Evolutionary conservation across 2,113 vertebrate species (phyloP).

Genomic region (Ptyas mucosa): DNA sequence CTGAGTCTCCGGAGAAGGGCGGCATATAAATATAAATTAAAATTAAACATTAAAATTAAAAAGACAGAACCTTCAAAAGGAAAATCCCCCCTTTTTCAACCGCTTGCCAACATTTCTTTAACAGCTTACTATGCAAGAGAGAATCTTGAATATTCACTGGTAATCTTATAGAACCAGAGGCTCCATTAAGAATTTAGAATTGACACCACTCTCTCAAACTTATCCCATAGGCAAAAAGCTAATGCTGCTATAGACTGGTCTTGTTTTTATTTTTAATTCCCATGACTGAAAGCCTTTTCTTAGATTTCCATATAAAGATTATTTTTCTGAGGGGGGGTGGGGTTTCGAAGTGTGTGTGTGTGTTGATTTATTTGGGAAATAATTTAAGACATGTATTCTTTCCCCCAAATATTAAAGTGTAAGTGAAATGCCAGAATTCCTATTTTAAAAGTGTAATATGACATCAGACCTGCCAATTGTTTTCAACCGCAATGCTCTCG

Average conservation of each 20-base stretch:
- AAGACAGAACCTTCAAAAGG: conserved; percentile 25
- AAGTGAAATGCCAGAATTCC: conserved; percentile 16
- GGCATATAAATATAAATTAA: no score
- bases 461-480: neutral
- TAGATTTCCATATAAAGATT: neutral
- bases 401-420: conserved; percentile 22
- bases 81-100: conserved; percentile 32
- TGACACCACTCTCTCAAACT: conserved; percentile 3
- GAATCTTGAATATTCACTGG: conserved; percentile 43
- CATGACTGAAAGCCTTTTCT: neutral
- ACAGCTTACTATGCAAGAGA: conserved; percentile 60
- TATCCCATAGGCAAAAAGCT: conserved; percentile 46
- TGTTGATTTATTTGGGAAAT: neutral
- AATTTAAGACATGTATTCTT: neutral
- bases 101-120: conserved; percentile 36
- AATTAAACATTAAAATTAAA: no score
- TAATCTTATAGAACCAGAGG: conserved; percentile 27
- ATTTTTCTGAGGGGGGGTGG: neutral
- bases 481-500: neutral
- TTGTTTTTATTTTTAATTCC: neutral
- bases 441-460: neutral
- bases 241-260: conserved; percentile 55
- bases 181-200: conserved; percentile 22
- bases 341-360: neutral
- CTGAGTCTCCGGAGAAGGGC: no score